Evolutionary conservation across 1,140 invertebrate species (phyloP), one percentile per base, ranked within the genome.

Genomic region (Ooceraea biroi): DNA sequence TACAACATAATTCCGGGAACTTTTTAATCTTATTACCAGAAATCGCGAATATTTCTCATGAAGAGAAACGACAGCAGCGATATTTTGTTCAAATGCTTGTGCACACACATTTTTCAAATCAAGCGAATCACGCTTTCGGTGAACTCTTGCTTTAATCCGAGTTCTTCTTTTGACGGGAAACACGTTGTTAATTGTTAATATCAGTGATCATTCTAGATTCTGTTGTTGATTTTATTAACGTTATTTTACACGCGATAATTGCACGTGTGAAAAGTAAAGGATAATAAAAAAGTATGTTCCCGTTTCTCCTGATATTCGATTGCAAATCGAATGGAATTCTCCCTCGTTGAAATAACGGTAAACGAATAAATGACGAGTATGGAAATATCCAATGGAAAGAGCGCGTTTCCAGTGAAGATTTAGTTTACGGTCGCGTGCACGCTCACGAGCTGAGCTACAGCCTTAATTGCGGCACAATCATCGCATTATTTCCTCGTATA

Each of bases 401-500:
- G 72, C 69, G 48, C 22, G 30, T 82, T 30, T 19, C 48, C 65
- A 74, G 58, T 71, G 46, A 50, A 83, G n/a, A 82, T 72, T 69
- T 58, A 80, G 57, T 80, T 58, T 69, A 82, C 52, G 48, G 66
- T 87, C 66, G 22, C 44, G 30, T 19, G 50, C 46, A 71, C 71
- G 52, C 66, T 41, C 48, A 86, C 69, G 36, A 82, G 55, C 55
- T 73, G 12, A 71, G 52, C 52, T 83, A 83, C 71, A 61, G 30
- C 12, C 65, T 69, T 80, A 80, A 69, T 80, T 57, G 76, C 48
- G 65, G 66, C 57, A 77, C 78, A 65, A 86, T 86, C 44, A 58
- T n/a, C 14, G 19, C 84, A 80, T 84, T 73, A 60, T 82, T 77
- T 78, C 77, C 22, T 85, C 19, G 41, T 72, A 85, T 52, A n/a